phyloP scores from a whole-genome alignment of 2,888 invertebrate genomes.

The Eupithecia pulchellata region DNA sequence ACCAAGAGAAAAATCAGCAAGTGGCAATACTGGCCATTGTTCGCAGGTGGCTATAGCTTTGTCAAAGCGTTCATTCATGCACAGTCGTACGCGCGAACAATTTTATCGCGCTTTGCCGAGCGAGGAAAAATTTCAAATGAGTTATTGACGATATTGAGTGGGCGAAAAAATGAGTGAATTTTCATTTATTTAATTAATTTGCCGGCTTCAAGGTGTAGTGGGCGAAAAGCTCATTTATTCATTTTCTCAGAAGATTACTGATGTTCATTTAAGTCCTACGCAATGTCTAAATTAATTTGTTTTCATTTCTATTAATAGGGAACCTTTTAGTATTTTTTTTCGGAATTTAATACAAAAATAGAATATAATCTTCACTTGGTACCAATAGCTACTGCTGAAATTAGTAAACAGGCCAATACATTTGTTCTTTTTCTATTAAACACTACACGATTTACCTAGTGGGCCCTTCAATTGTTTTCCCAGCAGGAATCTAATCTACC shows the following conservation, averaged over 20 bases:
- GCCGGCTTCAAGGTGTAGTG: neutral
- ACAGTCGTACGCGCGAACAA: slow-evolving; percentile 10
- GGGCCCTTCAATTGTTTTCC: neutral
- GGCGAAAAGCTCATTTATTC: neutral
- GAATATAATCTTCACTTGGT: no score
- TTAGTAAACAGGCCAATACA: no score
- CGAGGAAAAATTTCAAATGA: neutral
- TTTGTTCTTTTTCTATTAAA: neutral
- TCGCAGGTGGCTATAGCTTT: neutral
- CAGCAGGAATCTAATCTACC: no score
- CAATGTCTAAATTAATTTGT: neutral
- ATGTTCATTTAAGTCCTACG: neutral
- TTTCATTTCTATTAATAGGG: neutral
- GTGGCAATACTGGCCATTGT: neutral
- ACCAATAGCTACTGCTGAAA: no score
- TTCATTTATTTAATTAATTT: slow-evolving; percentile 1
- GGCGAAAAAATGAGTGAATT: neutral
- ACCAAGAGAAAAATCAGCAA: neutral
- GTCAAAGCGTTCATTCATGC: slow-evolving; percentile 20
- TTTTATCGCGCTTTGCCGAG: neutral
- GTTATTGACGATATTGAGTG: neutral
- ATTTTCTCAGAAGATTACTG: neutral
- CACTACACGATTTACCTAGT: neutral
- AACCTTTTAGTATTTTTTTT: neutral
- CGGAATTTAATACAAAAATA: no score